phyloP scores from a whole-genome alignment of 1,140 invertebrate species.

The Drosophila sechellia region DNA sequence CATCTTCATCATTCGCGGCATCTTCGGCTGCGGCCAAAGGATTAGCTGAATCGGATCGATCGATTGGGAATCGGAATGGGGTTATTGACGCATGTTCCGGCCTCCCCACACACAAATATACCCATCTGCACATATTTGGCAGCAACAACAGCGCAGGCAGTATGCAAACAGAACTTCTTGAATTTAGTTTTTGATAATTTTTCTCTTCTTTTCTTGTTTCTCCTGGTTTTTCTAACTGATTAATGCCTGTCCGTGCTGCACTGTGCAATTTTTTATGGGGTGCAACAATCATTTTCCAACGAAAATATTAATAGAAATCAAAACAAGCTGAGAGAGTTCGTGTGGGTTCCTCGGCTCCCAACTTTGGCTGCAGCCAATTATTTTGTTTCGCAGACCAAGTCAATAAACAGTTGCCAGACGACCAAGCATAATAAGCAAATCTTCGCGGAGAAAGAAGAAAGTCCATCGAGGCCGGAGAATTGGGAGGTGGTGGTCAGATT shows the following conservation, averaged over 20 bases:
- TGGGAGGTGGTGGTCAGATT: conserved; percentile 28
- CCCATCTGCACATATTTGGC: conserved; percentile 32
- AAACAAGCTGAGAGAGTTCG: conserved; percentile 64
- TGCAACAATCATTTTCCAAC: conserved; percentile 74
- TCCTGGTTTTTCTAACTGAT: conserved; percentile 37
- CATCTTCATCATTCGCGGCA: conserved; percentile 52
- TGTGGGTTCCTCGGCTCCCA: conserved; percentile 40
- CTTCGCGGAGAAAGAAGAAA: conserved; percentile 52
- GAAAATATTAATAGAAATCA: conserved; percentile 81
- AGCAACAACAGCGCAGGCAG: conserved; percentile 35
- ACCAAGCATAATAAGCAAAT: conserved; percentile 59
- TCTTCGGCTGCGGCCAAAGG: conserved; percentile 42
- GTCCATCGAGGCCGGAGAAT: conserved; percentile 19
- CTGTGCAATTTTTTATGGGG: conserved; percentile 62
- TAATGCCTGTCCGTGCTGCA: conserved; percentile 67
- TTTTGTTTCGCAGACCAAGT: conserved; percentile 58
- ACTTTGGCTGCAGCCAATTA: conserved; percentile 22
- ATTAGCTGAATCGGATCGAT: conserved; percentile 50
- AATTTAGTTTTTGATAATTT: conserved; percentile 16
- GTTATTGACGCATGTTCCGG: conserved; percentile 76
- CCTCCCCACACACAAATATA: conserved; percentile 27
- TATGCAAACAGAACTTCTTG: conserved; percentile 66
- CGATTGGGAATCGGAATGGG: conserved; percentile 57
- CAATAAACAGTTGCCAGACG: conserved; percentile 61
- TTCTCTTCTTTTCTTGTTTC: neutral